phyloP scores from a whole-genome alignment of 1,140 invertebrate genomes.

The Zaprionus africanus region DNA sequence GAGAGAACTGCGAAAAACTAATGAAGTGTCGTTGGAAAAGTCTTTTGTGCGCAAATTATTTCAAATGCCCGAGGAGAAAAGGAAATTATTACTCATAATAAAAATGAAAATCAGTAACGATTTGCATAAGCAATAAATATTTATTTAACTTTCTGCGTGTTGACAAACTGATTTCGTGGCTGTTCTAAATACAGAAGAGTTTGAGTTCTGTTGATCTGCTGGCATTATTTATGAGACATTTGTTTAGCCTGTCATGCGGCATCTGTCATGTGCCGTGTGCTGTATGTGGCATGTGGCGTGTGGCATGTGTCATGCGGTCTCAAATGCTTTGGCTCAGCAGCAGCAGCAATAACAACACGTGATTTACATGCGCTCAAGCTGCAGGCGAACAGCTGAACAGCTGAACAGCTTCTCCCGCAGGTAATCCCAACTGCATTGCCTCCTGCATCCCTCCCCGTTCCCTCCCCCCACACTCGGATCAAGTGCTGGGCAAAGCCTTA shows the following conservation, averaged over 20 bases:
- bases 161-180: neutral
- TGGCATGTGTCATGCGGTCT: slow-evolving; percentile 15
- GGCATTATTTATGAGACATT: slow-evolving; percentile 7
- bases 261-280: slow-evolving; percentile 7
- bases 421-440: slow-evolving; percentile 20
- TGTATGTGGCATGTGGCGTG: neutral
- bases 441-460: neutral
- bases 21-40: slow-evolving; percentile 21
- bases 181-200: neutral
- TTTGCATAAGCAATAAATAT: no score
- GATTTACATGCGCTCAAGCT: slow-evolving; percentile 67
- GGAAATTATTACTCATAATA: neutral
- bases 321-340: slow-evolving; percentile 37
- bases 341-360: slow-evolving; percentile 42
- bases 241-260: slow-evolving; percentile 12
- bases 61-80: neutral
- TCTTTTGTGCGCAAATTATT: slow-evolving; percentile 10
- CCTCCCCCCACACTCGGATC: neutral
- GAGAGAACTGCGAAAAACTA: slow-evolving; percentile 19
- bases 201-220: slow-evolving; percentile 2
- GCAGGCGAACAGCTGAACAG: slow-evolving; percentile 15
- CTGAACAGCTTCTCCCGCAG: neutral
- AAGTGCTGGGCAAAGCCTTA: slow-evolving; percentile 9
- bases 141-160: neutral
- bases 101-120: neutral